Evolutionary conservation across 1,140 invertebrate species (phyloP).

Genomic region (Apolygus lucorum): DNA sequence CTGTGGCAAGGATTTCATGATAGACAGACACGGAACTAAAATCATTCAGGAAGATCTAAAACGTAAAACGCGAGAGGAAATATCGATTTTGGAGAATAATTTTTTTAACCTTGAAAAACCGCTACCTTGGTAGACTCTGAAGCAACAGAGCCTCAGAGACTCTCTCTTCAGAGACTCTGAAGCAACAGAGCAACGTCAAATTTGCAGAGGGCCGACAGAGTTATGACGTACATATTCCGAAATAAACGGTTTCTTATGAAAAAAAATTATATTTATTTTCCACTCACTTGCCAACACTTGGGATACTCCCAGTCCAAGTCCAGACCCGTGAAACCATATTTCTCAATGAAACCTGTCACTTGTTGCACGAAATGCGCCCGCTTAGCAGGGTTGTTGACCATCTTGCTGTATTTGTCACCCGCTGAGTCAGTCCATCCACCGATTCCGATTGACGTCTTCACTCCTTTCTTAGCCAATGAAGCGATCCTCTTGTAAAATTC

Average conservation of each 20-base stretch:
- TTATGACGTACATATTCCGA: slow-evolving; percentile 1
- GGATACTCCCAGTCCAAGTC: slow-evolving; percentile 85
- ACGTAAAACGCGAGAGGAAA: no score
- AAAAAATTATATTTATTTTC: slow-evolving; percentile 46
- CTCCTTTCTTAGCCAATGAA: slow-evolving; percentile 31
- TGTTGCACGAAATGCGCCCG: slow-evolving; percentile 61
- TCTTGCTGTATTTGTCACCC: slow-evolving; percentile 70
- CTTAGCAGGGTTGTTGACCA: slow-evolving; percentile 62
- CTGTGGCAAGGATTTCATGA: no score
- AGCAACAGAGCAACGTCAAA: no score
- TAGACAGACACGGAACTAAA: no score
- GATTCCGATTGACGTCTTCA: slow-evolving; percentile 54
- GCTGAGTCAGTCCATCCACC: slow-evolving; percentile 86
- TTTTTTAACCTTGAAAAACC: no score
- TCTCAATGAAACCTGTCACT: slow-evolving; percentile 62
- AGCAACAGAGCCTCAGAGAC: no score
- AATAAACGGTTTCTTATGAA: slow-evolving; percentile 4
- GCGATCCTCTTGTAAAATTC: no score
- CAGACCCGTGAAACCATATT: slow-evolving; percentile 71
- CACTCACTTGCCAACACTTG: no score
- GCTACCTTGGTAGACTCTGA: no score
- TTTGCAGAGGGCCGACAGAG: slow-evolving; percentile 63
- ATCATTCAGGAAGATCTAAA: no score
- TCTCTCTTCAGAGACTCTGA: no score
- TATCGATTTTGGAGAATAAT: no score